Evolutionary conservation across 2,797 vertebrate genomes (phyloP), one percentile per base, ranked within the genome.

Genomic region (Garrulus glandarius): DNA sequence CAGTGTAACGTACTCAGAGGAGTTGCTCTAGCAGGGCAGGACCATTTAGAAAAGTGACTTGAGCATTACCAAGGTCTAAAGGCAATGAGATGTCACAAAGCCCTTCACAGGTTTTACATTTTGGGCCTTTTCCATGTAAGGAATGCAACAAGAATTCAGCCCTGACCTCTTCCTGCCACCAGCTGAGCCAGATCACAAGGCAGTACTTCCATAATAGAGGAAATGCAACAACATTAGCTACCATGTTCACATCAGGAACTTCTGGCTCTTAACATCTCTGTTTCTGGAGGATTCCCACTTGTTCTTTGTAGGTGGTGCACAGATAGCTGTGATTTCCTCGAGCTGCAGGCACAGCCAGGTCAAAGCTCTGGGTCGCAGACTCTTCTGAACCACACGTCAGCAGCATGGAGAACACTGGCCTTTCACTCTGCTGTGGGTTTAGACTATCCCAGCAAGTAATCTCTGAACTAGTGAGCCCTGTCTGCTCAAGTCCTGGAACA

Each of bases 281-380:
- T 15, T 82, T 24, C 78, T 55, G 17, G 21, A 87, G 61, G 75
- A 79, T 71, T 75, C 63, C 41, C 24, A n/a, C 49, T 43, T 27
- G 41, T 20, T 39, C 63, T 43, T 41, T n/a, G 32, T 4, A 55
- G 39, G 65, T n/a, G 70, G 22, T 47, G n/a, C 65, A 10, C 29
- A 46, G 24, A 26, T 6, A 79, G 30, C 21, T 0, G 0, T 20
- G 41, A 71, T 79, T 68, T 76, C 53, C 86, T 52, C 0, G 0
- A 56, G 79, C 57, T 71, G 50, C 64, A n/a, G n/a, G 24, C 39
- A 56, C 44, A 89, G 47, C 21, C 44, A 46, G 52, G 52, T 27
- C 37, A 81, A 11, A 68, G n/a, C 22, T 43, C 57, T 34, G 55
- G 44, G 79, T 0, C 32, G 56, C 47, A 76, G 19, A 22, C 13